Percentiles rank a stretch among this genome's conserved stretches.
Conservation (phyloP, 1,140 invertebrate species). For the Drosophila prosaltans region DNA sequence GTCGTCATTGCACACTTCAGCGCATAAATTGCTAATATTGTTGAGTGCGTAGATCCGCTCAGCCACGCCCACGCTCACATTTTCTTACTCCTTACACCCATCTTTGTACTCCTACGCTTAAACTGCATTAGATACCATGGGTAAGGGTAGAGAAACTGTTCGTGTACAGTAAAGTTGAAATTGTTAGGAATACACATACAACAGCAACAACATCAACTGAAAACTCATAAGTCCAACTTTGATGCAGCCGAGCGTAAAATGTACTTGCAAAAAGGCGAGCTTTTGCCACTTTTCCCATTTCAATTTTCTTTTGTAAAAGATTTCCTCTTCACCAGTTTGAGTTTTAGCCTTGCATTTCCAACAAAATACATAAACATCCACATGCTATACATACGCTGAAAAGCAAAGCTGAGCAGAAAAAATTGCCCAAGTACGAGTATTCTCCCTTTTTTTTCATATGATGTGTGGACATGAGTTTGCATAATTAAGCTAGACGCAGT, state of each 20-base stretch:
- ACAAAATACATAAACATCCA: conserved; percentile 14
- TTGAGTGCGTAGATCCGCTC: conserved; percentile 60
- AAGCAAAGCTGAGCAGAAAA: not conserved
- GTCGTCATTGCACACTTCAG: conserved; percentile 55
- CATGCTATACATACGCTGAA: not conserved
- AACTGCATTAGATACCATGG: conserved; percentile 64
- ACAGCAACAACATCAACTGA: conserved; percentile 30
- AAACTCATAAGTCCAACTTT: conserved; percentile 66
- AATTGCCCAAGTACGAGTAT: conserved; percentile 30
- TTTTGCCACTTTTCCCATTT: conserved; percentile 15
- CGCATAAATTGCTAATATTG: conserved; percentile 80
- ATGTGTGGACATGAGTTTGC: conserved; percentile 54
- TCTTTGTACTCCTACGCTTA: not conserved
- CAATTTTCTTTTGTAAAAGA: conserved; percentile 55
- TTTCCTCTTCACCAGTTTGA: conserved; percentile 29
- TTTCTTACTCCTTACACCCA: not conserved
- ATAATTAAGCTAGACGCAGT: conserved; percentile 54
- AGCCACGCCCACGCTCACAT: conserved; percentile 24
- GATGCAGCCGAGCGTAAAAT: conserved; percentile 55
- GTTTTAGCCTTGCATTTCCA: conserved; percentile 48
- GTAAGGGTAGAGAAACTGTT: not conserved
- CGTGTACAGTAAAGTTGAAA: not conserved
- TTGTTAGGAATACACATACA: conserved; percentile 10
- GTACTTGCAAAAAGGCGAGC: conserved; percentile 28
- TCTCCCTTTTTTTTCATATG: conserved; percentile 20